Conservation (phyloP, 2,888 invertebrate species). For the Rotaria magnacalcarata region DNA sequence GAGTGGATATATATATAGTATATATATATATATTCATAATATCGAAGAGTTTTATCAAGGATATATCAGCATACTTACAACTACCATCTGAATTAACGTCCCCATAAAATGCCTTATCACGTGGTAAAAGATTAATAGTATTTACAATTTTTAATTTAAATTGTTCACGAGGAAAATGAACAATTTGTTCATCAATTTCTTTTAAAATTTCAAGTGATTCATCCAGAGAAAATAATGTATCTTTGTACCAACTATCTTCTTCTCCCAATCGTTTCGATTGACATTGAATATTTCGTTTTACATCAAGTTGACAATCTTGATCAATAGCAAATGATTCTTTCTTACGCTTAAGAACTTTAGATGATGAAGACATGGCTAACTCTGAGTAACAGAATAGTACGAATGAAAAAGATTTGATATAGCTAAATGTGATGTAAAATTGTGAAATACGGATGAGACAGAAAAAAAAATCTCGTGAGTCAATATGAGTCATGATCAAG, state of each 20-base stretch:
- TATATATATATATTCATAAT: too few species aligned
- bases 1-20: neutral
- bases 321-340: too few species aligned
- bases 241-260: neutral
- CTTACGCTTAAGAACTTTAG: too few species aligned
- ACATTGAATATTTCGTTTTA: too few species aligned
- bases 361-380: too few species aligned
- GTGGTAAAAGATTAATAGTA: neutral
- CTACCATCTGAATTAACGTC: neutral
- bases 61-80: neutral
- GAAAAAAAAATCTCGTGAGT: too few species aligned
- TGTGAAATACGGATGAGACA: too few species aligned
- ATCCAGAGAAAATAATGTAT: neutral
- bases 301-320: too few species aligned
- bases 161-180: neutral
- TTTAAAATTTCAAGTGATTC: neutral
- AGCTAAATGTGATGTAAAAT: too few species aligned
- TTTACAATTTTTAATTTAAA: neutral
- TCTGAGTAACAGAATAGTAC: too few species aligned
- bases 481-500: too few species aligned
- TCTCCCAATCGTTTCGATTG: neutral
- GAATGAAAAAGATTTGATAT: too few species aligned
- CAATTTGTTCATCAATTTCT: neutral
- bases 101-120: neutral
- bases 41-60: neutral